These are phyloP conservation scores for Nomada flava DNA, from an alignment of 2,888 invertebrate genomes.

Conservation along the genomic window DNA sequence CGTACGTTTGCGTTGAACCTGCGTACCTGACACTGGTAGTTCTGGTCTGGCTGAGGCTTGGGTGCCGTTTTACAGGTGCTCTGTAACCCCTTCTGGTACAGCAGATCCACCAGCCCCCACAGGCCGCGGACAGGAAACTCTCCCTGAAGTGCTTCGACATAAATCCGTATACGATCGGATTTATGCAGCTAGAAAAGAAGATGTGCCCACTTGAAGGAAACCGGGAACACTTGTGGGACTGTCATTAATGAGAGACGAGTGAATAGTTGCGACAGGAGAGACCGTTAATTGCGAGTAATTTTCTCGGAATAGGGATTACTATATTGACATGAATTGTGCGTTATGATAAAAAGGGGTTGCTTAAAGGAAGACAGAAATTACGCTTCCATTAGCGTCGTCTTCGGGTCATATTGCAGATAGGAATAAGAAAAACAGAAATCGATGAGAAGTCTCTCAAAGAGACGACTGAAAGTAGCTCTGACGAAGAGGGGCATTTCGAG, in stretches of 20 bases:
- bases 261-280: not conserved
- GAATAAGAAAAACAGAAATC: conserved; percentile 16
- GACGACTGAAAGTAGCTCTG: not conserved
- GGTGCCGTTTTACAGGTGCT: conserved; percentile 79
- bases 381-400: conserved; percentile 26
- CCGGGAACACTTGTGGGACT: too few species aligned
- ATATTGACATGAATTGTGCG: too few species aligned
- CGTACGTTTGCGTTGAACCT: not conserved
- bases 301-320: not conserved
- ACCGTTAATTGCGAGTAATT: not conserved
- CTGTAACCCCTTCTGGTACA: conserved; percentile 76
- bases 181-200: conserved; percentile 86
- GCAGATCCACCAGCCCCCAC: conserved; percentile 81
- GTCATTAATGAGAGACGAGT: too few species aligned
- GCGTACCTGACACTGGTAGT: conserved; percentile 82
- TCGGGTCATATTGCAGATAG: not conserved
- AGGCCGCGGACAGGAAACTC: conserved; percentile 86
- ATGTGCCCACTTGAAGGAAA: too few species aligned
- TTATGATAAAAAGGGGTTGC: conserved; percentile 30
- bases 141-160: conserved; percentile 90
- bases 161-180: conserved; percentile 90
- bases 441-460: not conserved
- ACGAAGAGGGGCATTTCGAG: too few species aligned
- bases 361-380: conserved; percentile 33
- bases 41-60: conserved; percentile 83